Percentiles rank a stretch among this genome's conserved stretches.
Conservation (phyloP, 2,888 invertebrate species). For the Bruchidius siliquastri region DNA sequence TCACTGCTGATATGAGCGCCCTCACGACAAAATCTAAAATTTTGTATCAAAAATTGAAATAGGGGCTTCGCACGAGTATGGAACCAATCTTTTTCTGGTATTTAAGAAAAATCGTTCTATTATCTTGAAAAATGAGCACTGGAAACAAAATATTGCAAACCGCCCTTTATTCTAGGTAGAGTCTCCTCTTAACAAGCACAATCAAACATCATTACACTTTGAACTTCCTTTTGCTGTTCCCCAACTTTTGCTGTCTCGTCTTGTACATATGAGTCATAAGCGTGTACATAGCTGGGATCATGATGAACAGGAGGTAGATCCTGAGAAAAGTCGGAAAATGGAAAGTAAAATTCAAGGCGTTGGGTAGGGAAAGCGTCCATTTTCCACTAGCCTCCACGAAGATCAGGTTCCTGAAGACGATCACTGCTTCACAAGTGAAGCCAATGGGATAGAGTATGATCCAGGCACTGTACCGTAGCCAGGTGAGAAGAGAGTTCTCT, state of each 20-base stretch:
- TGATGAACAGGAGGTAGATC: constrained; percentile 69
- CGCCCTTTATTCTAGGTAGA: too few relatives aligned
- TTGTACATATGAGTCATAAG: constrained; percentile 83
- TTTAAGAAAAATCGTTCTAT: too few relatives aligned
- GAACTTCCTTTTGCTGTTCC: constrained; percentile 2
- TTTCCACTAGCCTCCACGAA: constrained; percentile 80
- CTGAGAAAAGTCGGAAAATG: constrained; percentile 77
- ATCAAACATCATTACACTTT: background rate
- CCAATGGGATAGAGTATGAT: constrained; percentile 90
- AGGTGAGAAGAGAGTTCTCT: constrained; percentile 72
- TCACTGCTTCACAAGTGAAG: constrained; percentile 78
- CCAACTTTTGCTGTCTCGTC: constrained; percentile 64
- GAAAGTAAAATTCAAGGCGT: constrained; percentile 80
- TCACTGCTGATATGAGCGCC: too few relatives aligned
- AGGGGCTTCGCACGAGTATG: too few relatives aligned
- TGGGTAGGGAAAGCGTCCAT: constrained; percentile 75
- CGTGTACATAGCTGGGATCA: constrained; percentile 71
- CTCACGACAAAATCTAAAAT: too few relatives aligned
- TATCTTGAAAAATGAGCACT: too few relatives aligned
- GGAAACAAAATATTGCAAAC: too few relatives aligned
- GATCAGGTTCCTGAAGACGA: constrained; percentile 78
- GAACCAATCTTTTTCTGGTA: too few relatives aligned
- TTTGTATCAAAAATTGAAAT: too few relatives aligned
- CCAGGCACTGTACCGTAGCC: constrained; percentile 93
- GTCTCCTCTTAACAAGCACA: too few relatives aligned